Percentiles rank a stretch among this genome's conserved stretches.
These are phyloP conservation scores for Danio rerio DNA, from an alignment of 2,113 vertebrate genomes.

Conservation along the genomic window GRCz12tu NC_133195.1:41436501-41437000, in stretches of 20 bases:
- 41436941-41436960: background rate
- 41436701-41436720: no score
- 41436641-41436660: no score
- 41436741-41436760: background rate
- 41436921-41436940: conserved; percentile 9
- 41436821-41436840: conserved; percentile 4
- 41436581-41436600: no score
- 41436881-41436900: background rate
- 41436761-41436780: background rate
- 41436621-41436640: no score
- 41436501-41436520: no score
- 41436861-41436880: background rate
- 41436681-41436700: no score
- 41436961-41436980: conserved; percentile 14
- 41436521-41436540: no score
- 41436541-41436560: no score
- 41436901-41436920: background rate
- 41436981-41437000: background rate
- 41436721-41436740: background rate
- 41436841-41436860: conserved; percentile 16
- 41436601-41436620: no score
- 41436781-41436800: background rate
- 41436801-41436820: no score
- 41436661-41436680: no score
- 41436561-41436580: no score